phyloP scores from a whole-genome alignment of 1,140 invertebrate genomes.

The Dreissena polymorpha region DNA sequence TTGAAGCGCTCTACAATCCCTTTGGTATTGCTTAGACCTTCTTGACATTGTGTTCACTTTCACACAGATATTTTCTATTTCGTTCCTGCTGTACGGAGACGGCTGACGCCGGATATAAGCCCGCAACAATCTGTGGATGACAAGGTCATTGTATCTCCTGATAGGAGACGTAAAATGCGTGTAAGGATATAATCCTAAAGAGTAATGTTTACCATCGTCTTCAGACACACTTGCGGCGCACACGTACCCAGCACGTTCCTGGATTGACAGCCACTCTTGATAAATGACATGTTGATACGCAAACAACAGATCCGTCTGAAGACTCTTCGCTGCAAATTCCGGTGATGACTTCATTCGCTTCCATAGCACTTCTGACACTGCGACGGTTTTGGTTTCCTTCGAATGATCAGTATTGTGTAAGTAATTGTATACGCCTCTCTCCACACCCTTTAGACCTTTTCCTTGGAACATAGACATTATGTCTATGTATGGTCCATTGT shows the following conservation, averaged over 20 bases:
- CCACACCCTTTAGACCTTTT: conserved; percentile 14
- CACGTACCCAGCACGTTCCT: conserved; percentile 84
- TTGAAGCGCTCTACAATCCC: conserved; percentile 45
- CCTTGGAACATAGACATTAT: conserved; percentile 53
- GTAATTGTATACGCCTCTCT: background rate
- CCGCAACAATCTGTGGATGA: conserved; percentile 88
- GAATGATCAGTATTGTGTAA: conserved; percentile 9
- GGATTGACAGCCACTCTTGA: conserved; percentile 75
- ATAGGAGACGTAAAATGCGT: conserved; percentile 94
- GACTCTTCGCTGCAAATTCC: conserved; percentile 91
- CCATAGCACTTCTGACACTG: conserved; percentile 34
- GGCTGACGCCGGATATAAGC: conserved; percentile 83
- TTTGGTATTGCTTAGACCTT: conserved; percentile 58
- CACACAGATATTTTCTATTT: conserved; percentile 61
- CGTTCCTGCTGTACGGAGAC: conserved; percentile 56
- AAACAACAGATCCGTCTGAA: conserved; percentile 97
- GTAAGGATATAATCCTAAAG: conserved; percentile 55
- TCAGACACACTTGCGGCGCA: conserved; percentile 37
- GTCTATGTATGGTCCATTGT: conserved; percentile 45
- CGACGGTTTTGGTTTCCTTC: conserved; percentile 26
- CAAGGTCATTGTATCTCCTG: conserved; percentile 92
- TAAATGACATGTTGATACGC: conserved; percentile 91
- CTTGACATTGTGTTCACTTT: conserved; percentile 55
- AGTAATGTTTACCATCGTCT: conserved; percentile 47
- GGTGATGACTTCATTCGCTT: conserved; percentile 82